Evolutionary conservation across 1,140 invertebrate species (phyloP).

Genomic region (Hesperophylax magnus): DNA sequence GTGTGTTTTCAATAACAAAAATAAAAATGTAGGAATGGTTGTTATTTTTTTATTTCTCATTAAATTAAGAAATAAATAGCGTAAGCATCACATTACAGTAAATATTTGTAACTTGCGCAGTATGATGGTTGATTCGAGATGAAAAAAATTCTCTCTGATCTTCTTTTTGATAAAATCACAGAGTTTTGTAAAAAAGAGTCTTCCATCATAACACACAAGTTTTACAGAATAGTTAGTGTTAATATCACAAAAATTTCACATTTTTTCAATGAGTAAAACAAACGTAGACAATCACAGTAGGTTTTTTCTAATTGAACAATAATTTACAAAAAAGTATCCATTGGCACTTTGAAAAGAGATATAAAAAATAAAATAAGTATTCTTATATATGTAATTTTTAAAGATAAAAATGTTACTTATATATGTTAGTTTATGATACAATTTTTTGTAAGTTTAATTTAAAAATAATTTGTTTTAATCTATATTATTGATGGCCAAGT

Average conservation of each 20-base stretch:
- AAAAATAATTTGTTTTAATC: no score
- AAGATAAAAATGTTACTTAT: no score
- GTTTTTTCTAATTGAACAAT: no score
- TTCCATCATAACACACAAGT: constrained; percentile 15
- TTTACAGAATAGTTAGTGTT: constrained; percentile 6
- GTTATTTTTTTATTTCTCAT: constrained; percentile 25
- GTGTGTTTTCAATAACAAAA: neutral
- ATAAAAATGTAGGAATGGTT: constrained; percentile 1
- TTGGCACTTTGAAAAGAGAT: no score
- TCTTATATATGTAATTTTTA: no score
- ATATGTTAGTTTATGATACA: no score
- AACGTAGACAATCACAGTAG: neutral
- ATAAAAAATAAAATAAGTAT: no score
- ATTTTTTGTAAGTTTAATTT: no score
- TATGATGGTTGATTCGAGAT: neutral
- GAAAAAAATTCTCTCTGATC: no score
- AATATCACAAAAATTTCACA: constrained; percentile 30
- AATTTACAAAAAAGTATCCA: no score
- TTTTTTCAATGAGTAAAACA: neutral
- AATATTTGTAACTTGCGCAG: constrained; percentile 21
- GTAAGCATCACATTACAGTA: constrained; percentile 28
- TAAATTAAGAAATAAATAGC: constrained; percentile 8
- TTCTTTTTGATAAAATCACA: neutral
- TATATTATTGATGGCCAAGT: no score
- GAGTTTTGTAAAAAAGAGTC: neutral